Evolutionary conservation across 2,888 invertebrate genomes (phyloP).

Genomic region (Ptychoptera contaminata): DNA sequence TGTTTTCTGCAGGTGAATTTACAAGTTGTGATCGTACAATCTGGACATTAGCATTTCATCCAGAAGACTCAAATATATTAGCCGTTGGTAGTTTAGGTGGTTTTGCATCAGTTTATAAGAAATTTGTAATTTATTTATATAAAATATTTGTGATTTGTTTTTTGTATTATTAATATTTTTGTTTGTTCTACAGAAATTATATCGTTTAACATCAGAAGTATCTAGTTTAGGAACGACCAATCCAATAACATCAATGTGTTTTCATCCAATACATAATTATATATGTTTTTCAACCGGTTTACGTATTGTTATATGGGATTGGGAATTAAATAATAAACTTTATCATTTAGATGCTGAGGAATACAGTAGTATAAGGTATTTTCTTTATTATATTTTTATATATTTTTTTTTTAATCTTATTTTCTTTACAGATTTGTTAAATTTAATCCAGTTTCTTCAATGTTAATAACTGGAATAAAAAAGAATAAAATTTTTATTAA

Average conservation of each 20-base stretch:
- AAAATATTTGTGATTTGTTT: not conserved
- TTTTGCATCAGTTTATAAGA: constrained; percentile 1
- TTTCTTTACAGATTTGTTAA: constrained; percentile 1
- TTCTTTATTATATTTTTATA: too few species aligned
- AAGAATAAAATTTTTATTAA: not conserved
- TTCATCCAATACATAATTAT: constrained; percentile 1
- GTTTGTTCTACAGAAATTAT: not conserved
- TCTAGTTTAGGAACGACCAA: not conserved
- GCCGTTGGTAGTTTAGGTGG: constrained; percentile 4
- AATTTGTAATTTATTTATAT: not conserved
- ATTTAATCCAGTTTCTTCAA: constrained; percentile 2
- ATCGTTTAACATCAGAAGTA: not conserved
- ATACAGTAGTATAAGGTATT: too few species aligned
- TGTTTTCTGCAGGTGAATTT: too few species aligned
- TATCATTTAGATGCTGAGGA: not conserved
- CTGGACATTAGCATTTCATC: constrained; percentile 4
- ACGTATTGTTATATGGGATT: constrained; percentile 3
- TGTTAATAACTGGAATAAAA: constrained; percentile 4
- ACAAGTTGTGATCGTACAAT: not conserved
- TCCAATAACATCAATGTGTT: constrained; percentile 3
- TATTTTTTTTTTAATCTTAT: not conserved
- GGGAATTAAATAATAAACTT: not conserved
- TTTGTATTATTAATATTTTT: not conserved
- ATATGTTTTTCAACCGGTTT: constrained; percentile 1
- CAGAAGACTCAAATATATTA: not conserved